A percentile compares a stretch with the other conserved stretches of the same genome.
These are phyloP conservation scores for Schlechtendalia chinensis DNA, from an alignment of 1,140 invertebrate species.

Conservation along the genomic window DNA sequence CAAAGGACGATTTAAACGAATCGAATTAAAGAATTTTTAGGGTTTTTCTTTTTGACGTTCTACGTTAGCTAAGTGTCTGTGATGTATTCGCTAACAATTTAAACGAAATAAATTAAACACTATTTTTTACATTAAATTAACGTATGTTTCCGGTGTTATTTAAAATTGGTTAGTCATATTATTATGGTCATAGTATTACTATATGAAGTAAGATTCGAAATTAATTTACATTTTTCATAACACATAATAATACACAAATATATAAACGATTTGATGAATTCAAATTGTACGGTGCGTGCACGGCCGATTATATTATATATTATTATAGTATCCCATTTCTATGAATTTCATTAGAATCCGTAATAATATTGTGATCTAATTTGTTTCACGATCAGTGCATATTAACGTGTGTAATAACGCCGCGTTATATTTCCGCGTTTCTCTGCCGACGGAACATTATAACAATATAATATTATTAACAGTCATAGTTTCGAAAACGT, in stretches of 20 bases:
- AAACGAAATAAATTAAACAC: too few species aligned
- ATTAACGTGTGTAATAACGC: too few species aligned
- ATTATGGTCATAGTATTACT: not conserved
- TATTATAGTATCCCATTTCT: not conserved
- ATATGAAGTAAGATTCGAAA: not conserved
- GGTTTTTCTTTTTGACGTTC: too few species aligned
- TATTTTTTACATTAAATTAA: too few species aligned
- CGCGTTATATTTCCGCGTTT: not conserved
- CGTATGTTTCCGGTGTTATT: too few species aligned
- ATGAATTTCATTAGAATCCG: not conserved
- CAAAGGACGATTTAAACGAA: too few species aligned
- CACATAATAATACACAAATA: not conserved
- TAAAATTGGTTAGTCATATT: too few species aligned
- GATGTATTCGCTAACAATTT: too few species aligned
- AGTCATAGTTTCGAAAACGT: slow-evolving; percentile 10
- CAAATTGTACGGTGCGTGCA: not conserved
- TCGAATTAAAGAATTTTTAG: too few species aligned
- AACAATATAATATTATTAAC: not conserved
- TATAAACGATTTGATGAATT: not conserved
- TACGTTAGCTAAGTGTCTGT: too few species aligned
- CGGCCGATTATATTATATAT: not conserved
- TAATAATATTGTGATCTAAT: not conserved
- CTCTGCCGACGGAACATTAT: not conserved
- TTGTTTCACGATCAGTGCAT: not conserved
- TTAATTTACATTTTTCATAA: not conserved